Evolutionary conservation across 2,113 vertebrate species (phyloP).

Genomic region (Thinocorus orbignyianus): DNA sequence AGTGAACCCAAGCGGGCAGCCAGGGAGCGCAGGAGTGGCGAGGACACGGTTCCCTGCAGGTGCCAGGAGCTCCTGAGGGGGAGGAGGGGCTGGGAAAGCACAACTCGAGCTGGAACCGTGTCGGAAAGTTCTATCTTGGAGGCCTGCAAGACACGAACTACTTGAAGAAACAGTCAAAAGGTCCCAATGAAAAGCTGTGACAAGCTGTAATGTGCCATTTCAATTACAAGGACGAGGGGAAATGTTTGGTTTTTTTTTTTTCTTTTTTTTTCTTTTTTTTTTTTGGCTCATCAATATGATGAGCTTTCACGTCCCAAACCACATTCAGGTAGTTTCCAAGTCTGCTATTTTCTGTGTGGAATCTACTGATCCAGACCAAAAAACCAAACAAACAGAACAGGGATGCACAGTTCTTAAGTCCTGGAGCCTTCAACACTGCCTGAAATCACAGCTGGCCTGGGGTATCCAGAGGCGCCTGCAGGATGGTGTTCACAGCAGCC

Average conservation of each 20-base stretch:
- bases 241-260: slow-evolving; percentile 29
- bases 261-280: not conserved
- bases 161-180: slow-evolving; percentile 79
- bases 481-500: slow-evolving; percentile 79
- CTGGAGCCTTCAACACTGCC: slow-evolving; percentile 77
- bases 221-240: slow-evolving; percentile 79
- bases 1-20: not conserved
- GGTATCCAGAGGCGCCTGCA: slow-evolving; percentile 82
- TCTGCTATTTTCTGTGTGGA: slow-evolving; percentile 81
- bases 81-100: not conserved
- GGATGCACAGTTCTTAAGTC: slow-evolving; percentile 83
- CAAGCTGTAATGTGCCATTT: slow-evolving; percentile 89
- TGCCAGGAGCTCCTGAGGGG: not conserved
- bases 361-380: slow-evolving; percentile 75
- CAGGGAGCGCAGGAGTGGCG: slow-evolving; percentile 1
- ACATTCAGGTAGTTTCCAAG: slow-evolving; percentile 90
- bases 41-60: not conserved
- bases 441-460: slow-evolving; percentile 78
- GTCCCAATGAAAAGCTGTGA: slow-evolving; percentile 86
- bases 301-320: slow-evolving; percentile 92
- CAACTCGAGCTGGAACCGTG: not conserved
- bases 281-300: slow-evolving; percentile 99
- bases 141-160: slow-evolving; percentile 71
- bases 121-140: slow-evolving; percentile 64
- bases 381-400: slow-evolving; percentile 79